Evolutionary conservation across 2,113 vertebrate genomes (phyloP).

Genomic region (Erpornis zantholeuca): DNA sequence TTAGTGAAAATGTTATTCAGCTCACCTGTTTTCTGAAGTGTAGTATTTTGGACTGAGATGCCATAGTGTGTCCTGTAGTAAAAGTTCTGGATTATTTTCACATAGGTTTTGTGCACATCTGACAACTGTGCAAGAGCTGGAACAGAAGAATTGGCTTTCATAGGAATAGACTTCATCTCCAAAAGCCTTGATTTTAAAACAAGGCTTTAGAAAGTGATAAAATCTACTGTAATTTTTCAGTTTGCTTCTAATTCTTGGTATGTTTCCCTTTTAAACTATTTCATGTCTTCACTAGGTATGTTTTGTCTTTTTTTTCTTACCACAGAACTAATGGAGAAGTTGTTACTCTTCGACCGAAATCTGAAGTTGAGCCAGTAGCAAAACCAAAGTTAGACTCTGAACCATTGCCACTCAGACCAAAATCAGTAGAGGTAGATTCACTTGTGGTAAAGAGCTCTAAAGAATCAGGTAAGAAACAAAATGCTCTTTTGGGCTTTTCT

Average conservation of each 20-base stretch:
- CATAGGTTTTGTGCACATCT: background rate
- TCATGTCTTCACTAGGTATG: background rate
- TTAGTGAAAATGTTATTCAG: background rate
- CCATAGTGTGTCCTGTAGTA: background rate
- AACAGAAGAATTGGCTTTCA: background rate
- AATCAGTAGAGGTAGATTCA: conserved; percentile 79
- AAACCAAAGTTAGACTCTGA: conserved; percentile 81
- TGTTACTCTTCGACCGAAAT: conserved; percentile 80
- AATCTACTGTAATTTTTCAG: background rate
- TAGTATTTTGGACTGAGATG: background rate
- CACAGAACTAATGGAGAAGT: conserved; percentile 90
- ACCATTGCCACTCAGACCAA: conserved; percentile 78
- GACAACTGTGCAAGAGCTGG: background rate
- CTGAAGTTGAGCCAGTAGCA: conserved; percentile 79
- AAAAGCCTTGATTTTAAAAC: background rate
- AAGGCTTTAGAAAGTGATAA: background rate
- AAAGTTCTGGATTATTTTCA: background rate
- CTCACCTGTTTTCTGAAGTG: background rate
- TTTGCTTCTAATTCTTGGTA: background rate
- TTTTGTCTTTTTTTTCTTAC: background rate
- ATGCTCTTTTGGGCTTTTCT: background rate
- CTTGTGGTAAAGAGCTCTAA: conserved; percentile 66
- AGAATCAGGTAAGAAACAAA: conserved; percentile 71
- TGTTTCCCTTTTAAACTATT: background rate
- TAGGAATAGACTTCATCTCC: background rate